Evolutionary conservation across 2,113 vertebrate genomes (phyloP).

Genomic region (Gorilla gorilla): DNA sequence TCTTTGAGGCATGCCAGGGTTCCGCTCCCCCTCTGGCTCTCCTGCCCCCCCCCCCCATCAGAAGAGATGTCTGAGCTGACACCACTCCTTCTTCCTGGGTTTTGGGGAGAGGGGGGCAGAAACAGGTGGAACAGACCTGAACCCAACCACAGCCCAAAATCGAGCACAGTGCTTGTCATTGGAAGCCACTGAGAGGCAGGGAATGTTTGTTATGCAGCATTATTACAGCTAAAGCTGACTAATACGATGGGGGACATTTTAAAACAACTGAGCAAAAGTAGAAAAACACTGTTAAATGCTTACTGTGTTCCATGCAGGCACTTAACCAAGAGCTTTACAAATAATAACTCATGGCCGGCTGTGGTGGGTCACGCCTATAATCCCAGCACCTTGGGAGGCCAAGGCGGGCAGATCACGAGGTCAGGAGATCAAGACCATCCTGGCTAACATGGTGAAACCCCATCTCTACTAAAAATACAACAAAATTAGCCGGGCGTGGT

Average conservation of each 20-base stretch:
- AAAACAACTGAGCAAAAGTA: too few relatives aligned
- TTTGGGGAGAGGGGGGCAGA: not conserved
- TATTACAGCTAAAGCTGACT: not conserved
- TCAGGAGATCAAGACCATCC: too few relatives aligned
- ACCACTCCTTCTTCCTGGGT: not conserved
- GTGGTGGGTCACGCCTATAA: too few relatives aligned
- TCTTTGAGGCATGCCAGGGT: fast-evolving
- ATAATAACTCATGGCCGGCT: not conserved
- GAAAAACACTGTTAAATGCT: fast-evolving
- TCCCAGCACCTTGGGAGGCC: too few relatives aligned
- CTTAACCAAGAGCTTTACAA: not conserved
- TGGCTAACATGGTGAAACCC: too few relatives aligned
- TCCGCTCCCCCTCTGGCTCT: not conserved
- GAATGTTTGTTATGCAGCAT: fast-evolving
- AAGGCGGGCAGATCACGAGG: too few relatives aligned
- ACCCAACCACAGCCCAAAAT: not conserved
- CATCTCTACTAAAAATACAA: too few relatives aligned
- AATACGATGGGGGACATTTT: too few relatives aligned
- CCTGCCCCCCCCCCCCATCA: not conserved
- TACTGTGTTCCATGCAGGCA: fast-evolving
- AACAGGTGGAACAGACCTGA: not conserved
- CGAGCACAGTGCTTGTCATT: fast-evolving
- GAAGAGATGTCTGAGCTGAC: fast-evolving
- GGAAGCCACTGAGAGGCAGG: not conserved
- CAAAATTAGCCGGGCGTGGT: too few relatives aligned